Evolutionary conservation across 2,797 vertebrate genomes (phyloP).

Genomic region (Chloroceryle inda): DNA sequence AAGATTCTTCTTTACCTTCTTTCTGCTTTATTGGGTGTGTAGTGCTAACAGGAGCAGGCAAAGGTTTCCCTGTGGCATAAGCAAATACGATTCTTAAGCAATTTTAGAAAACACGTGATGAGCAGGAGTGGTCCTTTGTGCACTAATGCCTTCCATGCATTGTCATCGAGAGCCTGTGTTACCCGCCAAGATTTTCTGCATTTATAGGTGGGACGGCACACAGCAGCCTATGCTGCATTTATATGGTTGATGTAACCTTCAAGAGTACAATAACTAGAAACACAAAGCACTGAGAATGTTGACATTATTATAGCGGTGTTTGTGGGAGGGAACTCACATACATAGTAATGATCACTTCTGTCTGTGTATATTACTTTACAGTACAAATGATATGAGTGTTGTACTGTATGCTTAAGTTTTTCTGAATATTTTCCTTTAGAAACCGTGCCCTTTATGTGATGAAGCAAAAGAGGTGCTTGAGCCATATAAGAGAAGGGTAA

Average conservation of each 20-base stretch:
- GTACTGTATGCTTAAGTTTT: not conserved
- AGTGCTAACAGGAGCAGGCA: not conserved
- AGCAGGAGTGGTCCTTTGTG: not conserved
- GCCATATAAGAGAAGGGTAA: slow-evolving; percentile 86
- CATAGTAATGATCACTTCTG: not conserved
- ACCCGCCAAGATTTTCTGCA: not conserved
- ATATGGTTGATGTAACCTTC: not conserved
- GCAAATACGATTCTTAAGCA: not conserved
- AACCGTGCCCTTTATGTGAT: slow-evolving; percentile 88
- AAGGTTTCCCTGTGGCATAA: not conserved
- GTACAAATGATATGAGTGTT: not conserved
- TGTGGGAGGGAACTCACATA: not conserved
- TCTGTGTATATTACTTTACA: not conserved
- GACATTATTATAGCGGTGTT: not conserved
- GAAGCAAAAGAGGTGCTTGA: slow-evolving; percentile 87
- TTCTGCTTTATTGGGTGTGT: not conserved
- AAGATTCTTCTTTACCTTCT: not conserved
- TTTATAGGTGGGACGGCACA: not conserved
- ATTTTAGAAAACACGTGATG: not conserved
- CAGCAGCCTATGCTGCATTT: not conserved
- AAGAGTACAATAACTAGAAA: not conserved
- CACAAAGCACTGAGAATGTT: not conserved
- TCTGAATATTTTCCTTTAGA: slow-evolving; percentile 73
- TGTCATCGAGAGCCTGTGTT: not conserved
- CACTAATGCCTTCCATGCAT: not conserved